These are phyloP conservation scores for Monoplex corrugatus DNA, from an alignment of 2,888 invertebrate genomes.

Conservation along the genomic window DNA sequence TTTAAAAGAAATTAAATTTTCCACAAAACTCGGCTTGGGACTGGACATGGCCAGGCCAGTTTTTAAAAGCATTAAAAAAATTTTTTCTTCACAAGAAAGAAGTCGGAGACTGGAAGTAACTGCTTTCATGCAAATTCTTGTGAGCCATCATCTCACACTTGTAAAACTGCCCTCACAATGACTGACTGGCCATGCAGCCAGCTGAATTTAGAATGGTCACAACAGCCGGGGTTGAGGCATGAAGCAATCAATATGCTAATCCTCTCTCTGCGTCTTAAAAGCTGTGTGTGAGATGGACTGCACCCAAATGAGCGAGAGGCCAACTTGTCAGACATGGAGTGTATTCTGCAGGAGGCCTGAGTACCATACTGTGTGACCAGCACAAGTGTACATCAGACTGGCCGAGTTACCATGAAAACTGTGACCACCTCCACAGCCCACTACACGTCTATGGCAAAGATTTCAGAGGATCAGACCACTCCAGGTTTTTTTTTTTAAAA, in stretches of 20 bases:
- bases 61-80: too few species aligned
- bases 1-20: too few species aligned
- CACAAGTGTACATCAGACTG: slow-evolving; percentile 21
- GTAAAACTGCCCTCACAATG: slow-evolving; percentile 7
- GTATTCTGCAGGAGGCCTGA: slow-evolving; percentile 24
- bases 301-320: neutral
- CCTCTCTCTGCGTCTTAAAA: neutral
- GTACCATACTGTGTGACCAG: slow-evolving; percentile 36
- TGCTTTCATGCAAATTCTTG: too few species aligned
- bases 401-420: slow-evolving; percentile 27
- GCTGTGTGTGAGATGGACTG: neutral
- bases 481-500: neutral
- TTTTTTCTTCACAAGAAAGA: too few species aligned
- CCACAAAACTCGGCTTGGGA: too few species aligned
- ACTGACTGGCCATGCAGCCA: neutral
- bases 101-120: too few species aligned
- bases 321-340: slow-evolving; percentile 15
- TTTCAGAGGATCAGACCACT: neutral
- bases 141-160: neutral
- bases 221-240: slow-evolving; percentile 30
- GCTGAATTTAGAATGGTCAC: neutral
- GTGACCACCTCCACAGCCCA: slow-evolving; percentile 36
- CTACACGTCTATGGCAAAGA: slow-evolving; percentile 44
- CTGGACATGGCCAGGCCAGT: too few species aligned
- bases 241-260: slow-evolving; percentile 32